Evolutionary conservation across 2,113 vertebrate species (phyloP), one percentile per base, ranked within the genome.

Genomic region (Oncorhynchus kisutch): DNA sequence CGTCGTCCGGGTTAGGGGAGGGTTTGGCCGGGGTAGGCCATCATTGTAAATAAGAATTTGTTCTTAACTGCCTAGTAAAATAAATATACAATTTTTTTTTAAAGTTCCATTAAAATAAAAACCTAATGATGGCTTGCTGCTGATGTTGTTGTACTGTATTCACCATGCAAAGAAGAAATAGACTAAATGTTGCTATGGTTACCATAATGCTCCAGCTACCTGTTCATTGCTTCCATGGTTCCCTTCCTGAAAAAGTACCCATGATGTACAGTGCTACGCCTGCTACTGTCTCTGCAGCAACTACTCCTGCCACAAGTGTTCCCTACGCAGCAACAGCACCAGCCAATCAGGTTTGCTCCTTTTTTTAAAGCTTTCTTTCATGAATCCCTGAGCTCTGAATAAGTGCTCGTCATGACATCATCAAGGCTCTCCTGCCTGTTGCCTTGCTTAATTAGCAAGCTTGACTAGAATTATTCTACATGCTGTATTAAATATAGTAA

Each of bases 291-390:
- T 95, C 94, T 96, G 95, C 95, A 96, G 95, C 97, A 96, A 95
- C 96, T 96, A 95, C 98, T 97, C 96, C 97, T 97, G 96, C 98
- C 96, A 96, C 97, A 98, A 98, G 97, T 96, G 94, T 96, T 92
- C 97, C 97, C 97, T 99, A 99, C 97, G 98, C 98, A 95, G 95
- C 96, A 95, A 93, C 96, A 95, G 95, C 97, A 95, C 94, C 97
- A 97, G 96, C 97, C 96, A 99, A 98, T 99, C 98, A 99, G 98
- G 98, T 99, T 99, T 99, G 98, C 97, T 97, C 96, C 96, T 98
- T 99, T 45, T 31, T 34, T 97, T 97, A 98, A 97, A 97, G 97
- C 97, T 98, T 97, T 98, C 96, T 98, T 96, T 98, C 97, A 98
- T 96, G 91, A 91, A 95, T 95, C 94, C 3, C 88, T 82, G 86